These are phyloP conservation scores for Athrips mouffetella DNA, from an alignment of 2,888 invertebrate species.

Conservation along the genomic window DNA sequence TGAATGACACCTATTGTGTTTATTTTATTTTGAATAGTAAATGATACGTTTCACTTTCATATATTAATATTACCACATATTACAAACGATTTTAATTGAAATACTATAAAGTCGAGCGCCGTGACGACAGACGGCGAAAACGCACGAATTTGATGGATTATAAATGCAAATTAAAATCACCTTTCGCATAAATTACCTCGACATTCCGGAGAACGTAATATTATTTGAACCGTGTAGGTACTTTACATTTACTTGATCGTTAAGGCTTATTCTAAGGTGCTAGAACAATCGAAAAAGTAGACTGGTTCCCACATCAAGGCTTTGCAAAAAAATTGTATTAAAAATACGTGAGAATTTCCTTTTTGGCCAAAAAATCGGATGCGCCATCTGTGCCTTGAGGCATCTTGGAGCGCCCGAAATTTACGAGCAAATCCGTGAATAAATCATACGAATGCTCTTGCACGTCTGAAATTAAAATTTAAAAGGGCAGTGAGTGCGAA, in stretches of 20 bases:
- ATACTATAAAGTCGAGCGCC: not conserved
- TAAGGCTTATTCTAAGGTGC: constrained; percentile 1
- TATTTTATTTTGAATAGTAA: not conserved
- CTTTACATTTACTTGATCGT: too few relatives aligned
- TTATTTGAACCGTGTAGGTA: not conserved
- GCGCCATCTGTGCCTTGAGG: constrained; percentile 51
- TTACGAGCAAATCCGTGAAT: constrained; percentile 50
- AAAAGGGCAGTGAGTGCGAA: constrained; percentile 9
- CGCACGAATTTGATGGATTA: constrained; percentile 1
- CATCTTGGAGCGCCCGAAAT: constrained; percentile 38
- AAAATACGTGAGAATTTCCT: constrained; percentile 48
- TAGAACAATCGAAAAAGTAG: constrained; percentile 14
- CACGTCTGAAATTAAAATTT: constrained; percentile 21
- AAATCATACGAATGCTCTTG: constrained; percentile 41
- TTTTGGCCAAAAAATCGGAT: constrained; percentile 45
- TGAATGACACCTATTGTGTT: too few relatives aligned
- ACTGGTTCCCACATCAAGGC: constrained; percentile 12
- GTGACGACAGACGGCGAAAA: constrained; percentile 2
- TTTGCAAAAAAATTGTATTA: constrained; percentile 26
- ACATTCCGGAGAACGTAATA: not conserved
- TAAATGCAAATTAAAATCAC: constrained; percentile 9
- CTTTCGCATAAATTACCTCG: not conserved
- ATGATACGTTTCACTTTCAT: not conserved
- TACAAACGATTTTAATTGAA: constrained; percentile 2
- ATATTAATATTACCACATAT: too few relatives aligned